These are phyloP conservation scores for Aradophagus sp. DNA, from an alignment of 1,140 invertebrate genomes.

Conservation along the genomic window DNA sequence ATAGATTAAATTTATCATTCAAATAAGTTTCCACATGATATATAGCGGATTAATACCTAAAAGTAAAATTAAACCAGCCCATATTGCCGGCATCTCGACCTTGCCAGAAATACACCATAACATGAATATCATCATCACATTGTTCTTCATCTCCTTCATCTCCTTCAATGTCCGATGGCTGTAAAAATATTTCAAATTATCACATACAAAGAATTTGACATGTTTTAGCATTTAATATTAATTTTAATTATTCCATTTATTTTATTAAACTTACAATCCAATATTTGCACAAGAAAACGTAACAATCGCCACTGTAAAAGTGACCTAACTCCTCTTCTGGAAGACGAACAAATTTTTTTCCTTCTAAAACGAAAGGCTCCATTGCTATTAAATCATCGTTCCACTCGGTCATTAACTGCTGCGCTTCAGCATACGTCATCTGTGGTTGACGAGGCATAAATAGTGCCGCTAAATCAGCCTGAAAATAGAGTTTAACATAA, in stretches of 20 bases:
- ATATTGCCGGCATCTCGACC: conserved; percentile 97
- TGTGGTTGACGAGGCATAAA: conserved; percentile 95
- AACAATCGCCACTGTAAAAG: conserved; percentile 97
- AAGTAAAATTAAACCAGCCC: conserved; percentile 99
- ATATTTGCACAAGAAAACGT: conserved; percentile 98
- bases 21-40: no score
- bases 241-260: no score
- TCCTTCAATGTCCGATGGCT: conserved; percentile 77
- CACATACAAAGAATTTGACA: no score
- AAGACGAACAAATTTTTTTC: conserved; percentile 95
- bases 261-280: conserved; percentile 80
- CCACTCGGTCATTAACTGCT: conserved; percentile 94
- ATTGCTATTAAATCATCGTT: conserved; percentile 97
- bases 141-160: conserved; percentile 81
- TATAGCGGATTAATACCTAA: no score
- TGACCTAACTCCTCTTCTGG: conserved; percentile 95
- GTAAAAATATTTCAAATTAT: conserved; percentile 40
- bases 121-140: conserved; percentile 92
- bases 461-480: conserved; percentile 93
- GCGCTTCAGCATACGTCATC: conserved; percentile 90
- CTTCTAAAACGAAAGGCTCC: conserved; percentile 98
- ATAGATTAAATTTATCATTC: no score
- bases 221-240: no score
- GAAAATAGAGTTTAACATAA: no score
- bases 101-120: conserved; percentile 99